Base-by-base conservation (phyloP, 2,113 vertebrate genomes). In the Octodon degus region DNA sequence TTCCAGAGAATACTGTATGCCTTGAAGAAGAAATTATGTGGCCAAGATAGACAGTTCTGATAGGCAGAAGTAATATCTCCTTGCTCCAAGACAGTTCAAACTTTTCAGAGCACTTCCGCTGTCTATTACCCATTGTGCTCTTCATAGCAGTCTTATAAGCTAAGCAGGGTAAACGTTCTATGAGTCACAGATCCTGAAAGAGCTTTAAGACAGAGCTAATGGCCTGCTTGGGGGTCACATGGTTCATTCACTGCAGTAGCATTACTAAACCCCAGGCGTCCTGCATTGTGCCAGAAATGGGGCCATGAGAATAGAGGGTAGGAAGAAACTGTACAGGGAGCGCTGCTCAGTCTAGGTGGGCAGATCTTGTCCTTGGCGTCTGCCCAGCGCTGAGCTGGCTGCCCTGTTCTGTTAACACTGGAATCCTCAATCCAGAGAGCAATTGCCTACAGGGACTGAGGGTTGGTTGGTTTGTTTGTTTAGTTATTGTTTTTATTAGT, bases 101-200 rank as follows among this genome's bases (percentile, higher is more conserved):
- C 43, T 89, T 94, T 96, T n/a, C 86, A 90, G 90, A 92, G 90
- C 77, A 86, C 84, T 90, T 96, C 86, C 70, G 90, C 63, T 47
- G 25, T 37, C 24, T 60, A 0, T 60, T 82, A 50, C 13, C 76
- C 50, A 72, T 83, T 83, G 70, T 83, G 55, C 32, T 82, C 87
- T 88, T 93, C 65, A 10, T 5, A 81, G 55, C 68, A 63, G 40
- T 24, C 20, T 70, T 76, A 12, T 65, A 32, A 77, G 74, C 60
- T 72, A 81, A 80, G 30, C 27, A 91, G 80, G 79, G 34, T 84
- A 94, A 22, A 27, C 43, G 19, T 62, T 47, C 53, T 27, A 62
- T 74, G 90, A 87, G 63, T 91, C 94, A n/a, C 40, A 91, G 76
- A 82, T n/a, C 65, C 77, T 94, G 86, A 43, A 12, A 86, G 65